Conservation (phyloP, 2,888 invertebrate species). For the Coenonympha glycerion region DNA sequence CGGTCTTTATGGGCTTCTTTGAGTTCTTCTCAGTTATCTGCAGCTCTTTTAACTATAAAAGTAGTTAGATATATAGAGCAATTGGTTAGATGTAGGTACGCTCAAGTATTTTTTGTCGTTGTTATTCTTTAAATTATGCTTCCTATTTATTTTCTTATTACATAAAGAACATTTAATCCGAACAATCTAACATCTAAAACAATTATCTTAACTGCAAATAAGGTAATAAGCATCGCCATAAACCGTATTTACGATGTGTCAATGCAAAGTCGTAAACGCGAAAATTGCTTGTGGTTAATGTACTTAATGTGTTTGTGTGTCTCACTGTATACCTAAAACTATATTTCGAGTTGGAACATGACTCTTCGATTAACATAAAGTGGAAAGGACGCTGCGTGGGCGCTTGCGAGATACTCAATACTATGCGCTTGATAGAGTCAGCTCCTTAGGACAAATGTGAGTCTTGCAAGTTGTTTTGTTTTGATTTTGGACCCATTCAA, state of each 20-base stretch:
- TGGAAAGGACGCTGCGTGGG: constrained; percentile 64
- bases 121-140: too few relatives aligned
- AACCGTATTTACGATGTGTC: constrained; percentile 62
- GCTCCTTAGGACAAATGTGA: constrained; percentile 4
- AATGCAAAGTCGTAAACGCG: constrained; percentile 66
- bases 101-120: too few relatives aligned
- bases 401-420: constrained; percentile 42
- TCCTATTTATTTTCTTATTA: neutral
- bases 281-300: constrained; percentile 59
- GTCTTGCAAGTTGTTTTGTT: neutral
- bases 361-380: constrained; percentile 76
- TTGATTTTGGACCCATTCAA: too few relatives aligned
- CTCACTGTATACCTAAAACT: constrained; percentile 50
- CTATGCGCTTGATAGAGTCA: constrained; percentile 15
- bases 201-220: constrained; percentile 14
- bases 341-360: constrained; percentile 57
- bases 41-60: too few relatives aligned
- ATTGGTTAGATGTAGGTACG: too few relatives aligned
- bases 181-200: constrained; percentile 5
- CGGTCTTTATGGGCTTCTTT: too few relatives aligned
- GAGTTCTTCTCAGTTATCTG: too few relatives aligned
- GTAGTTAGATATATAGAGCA: too few relatives aligned
- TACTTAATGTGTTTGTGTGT: constrained; percentile 52
- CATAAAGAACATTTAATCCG: constrained; percentile 1
- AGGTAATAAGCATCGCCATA: constrained; percentile 53